A percentile compares a stretch with the other conserved stretches of the same genome.
Evolutionary conservation across 2,797 vertebrate species (phyloP).

Genomic region (Enteromius fasciolatus): DNA sequence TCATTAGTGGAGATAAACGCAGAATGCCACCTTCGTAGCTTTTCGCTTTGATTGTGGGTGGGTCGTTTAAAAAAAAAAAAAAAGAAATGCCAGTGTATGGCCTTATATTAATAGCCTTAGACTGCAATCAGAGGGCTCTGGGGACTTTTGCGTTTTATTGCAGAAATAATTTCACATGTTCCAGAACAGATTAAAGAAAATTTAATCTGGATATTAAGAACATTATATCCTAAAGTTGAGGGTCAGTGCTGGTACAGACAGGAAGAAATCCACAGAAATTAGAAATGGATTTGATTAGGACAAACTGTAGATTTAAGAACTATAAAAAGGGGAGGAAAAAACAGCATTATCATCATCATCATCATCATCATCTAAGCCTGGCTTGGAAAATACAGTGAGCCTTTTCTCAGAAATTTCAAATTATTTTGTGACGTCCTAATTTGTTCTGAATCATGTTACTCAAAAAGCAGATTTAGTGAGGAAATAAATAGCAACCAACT

Average conservation of each 20-base stretch:
- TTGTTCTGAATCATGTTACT: constrained; percentile 70
- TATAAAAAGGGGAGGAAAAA: constrained; percentile 18
- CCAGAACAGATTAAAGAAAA: constrained; percentile 78
- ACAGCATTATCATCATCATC: constrained; percentile 50
- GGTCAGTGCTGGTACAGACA: constrained; percentile 74
- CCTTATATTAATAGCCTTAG: constrained; percentile 53
- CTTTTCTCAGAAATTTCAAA: constrained; percentile 70
- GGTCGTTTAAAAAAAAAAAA: constrained; percentile 6
- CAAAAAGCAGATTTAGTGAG: constrained; percentile 73
- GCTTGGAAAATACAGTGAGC: constrained; percentile 55
- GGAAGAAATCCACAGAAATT: constrained; percentile 79
- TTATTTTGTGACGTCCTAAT: constrained; percentile 71
- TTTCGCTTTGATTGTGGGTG: constrained; percentile 78
- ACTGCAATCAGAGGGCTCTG: constrained; percentile 61
- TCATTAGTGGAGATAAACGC: constrained; percentile 79
- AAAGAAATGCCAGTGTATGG: constrained; percentile 39
- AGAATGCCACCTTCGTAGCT: constrained; percentile 78
- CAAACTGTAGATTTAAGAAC: constrained; percentile 32
- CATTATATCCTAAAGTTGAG: constrained; percentile 79
- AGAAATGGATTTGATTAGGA: constrained; percentile 78
- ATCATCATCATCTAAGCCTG: constrained; percentile 23
- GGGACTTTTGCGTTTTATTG: constrained; percentile 76
- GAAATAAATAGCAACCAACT: constrained; percentile 52
- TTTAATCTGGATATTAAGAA: constrained; percentile 85
- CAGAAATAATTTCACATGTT: constrained; percentile 82